phyloP scores from a whole-genome alignment of 2,797 vertebrate species.

The Pygocentrus nattereri region DNA sequence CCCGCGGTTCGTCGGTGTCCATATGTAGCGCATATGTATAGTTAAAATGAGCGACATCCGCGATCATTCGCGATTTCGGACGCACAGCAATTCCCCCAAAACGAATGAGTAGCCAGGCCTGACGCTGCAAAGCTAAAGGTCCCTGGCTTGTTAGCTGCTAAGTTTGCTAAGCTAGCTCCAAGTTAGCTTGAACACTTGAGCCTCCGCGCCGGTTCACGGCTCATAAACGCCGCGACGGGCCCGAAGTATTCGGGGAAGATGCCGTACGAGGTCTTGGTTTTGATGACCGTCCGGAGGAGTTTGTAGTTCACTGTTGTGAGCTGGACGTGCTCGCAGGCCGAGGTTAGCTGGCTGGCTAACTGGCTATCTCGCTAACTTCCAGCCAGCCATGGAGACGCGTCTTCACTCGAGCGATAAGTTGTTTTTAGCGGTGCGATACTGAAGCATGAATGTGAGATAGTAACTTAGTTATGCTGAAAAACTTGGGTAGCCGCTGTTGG shows the following conservation, averaged over 20 bases:
- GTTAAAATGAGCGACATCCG: not conserved
- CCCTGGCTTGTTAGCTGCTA: conserved; percentile 37
- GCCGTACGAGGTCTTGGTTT: not conserved
- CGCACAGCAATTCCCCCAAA: not conserved
- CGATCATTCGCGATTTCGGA: not conserved
- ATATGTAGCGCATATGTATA: not conserved
- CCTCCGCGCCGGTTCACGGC: not conserved
- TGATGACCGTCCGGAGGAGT: not conserved
- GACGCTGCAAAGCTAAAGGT: not conserved
- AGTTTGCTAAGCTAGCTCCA: conserved; percentile 13
- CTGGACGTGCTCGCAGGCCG: conserved; percentile 5
- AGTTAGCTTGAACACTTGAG: not conserved
- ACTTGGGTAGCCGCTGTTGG: not conserved
- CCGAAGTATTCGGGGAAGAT: not conserved
- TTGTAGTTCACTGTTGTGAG: not conserved
- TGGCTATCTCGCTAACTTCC: not conserved
- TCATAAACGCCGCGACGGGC: not conserved
- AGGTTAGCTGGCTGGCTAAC: not conserved
- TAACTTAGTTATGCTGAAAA: too few species aligned
- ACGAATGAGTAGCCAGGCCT: not conserved
- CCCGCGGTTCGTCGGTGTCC: not conserved
- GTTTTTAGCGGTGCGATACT: too few species aligned
- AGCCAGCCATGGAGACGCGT: not conserved
- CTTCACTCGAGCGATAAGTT: not conserved
- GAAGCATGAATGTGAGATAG: too few species aligned